phyloP scores from a whole-genome alignment of 2,888 invertebrate genomes.

The Limnephilus lunatus region DNA sequence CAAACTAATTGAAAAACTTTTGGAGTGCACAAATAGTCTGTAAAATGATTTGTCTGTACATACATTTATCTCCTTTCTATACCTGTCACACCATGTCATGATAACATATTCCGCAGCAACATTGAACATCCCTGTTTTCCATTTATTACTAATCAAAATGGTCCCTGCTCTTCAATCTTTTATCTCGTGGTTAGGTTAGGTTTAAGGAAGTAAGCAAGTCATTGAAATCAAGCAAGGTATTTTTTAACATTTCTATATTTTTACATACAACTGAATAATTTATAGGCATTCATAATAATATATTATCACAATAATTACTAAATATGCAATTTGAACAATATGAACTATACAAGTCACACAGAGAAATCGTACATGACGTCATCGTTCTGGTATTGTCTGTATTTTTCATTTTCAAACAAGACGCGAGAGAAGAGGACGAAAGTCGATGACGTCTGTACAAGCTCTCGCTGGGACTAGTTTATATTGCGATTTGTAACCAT shows the following conservation, averaged over 20 bases:
- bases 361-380: too few species aligned
- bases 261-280: slow-evolving; percentile 67
- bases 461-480: background rate
- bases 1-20: too few species aligned
- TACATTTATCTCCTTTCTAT: too few species aligned
- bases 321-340: slow-evolving; percentile 43
- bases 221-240: slow-evolving; percentile 33
- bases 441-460: too few species aligned
- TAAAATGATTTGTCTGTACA: too few species aligned
- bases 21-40: too few species aligned
- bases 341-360: background rate
- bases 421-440: too few species aligned
- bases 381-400: too few species aligned
- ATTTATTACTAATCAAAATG: background rate
- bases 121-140: background rate
- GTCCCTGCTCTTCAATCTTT: background rate
- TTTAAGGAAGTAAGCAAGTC: background rate
- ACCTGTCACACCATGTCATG: too few species aligned
- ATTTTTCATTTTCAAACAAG: too few species aligned
- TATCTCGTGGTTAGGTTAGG: background rate
- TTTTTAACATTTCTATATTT: slow-evolving; percentile 65
- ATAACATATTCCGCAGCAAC: too few species aligned
- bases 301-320: slow-evolving; percentile 65
- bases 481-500: slow-evolving; percentile 22
- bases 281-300: slow-evolving; percentile 66